These are phyloP conservation scores for Idaea straminata DNA, from an alignment of 2,888 invertebrate species.

Conservation along the genomic window DNA sequence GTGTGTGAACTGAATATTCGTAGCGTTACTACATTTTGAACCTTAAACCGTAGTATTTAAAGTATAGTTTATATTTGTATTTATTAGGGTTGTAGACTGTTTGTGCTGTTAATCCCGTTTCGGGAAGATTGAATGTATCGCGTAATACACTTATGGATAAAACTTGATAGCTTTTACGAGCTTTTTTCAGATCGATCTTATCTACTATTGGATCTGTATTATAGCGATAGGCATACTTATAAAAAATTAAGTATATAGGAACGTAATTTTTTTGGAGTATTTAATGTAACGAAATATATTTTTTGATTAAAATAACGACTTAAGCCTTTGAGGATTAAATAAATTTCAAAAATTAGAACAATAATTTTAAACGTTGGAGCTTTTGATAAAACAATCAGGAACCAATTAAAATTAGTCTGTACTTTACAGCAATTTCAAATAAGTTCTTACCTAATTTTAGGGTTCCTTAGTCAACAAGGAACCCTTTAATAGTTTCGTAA, in stretches of 20 bases:
- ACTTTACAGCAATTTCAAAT: no score
- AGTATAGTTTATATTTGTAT: neutral
- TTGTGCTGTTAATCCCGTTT: conserved; percentile 23
- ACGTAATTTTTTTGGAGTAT: neutral
- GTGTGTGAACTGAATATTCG: conserved; percentile 6
- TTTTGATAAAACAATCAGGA: no score
- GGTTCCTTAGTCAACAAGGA: no score
- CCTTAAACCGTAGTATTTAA: neutral
- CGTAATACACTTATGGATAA: conserved; percentile 18
- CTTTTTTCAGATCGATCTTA: conserved; percentile 14
- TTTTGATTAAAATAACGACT: neutral
- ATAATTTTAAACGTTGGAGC: no score
- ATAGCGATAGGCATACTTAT: neutral
- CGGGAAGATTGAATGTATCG: conserved; percentile 22
- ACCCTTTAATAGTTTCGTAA: no score
- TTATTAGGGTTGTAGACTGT: conserved; percentile 7
- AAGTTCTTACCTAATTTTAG: no score
- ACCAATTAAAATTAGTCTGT: no score
- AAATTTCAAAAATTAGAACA: no score
- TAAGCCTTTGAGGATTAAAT: no score
- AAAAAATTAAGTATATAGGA: neutral
- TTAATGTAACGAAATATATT: neutral
- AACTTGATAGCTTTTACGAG: conserved; percentile 19
- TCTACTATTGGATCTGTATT: conserved; percentile 12
- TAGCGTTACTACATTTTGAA: neutral